Base-by-base conservation (phyloP, 1,140 invertebrate species). In the Apis florea region DNA sequence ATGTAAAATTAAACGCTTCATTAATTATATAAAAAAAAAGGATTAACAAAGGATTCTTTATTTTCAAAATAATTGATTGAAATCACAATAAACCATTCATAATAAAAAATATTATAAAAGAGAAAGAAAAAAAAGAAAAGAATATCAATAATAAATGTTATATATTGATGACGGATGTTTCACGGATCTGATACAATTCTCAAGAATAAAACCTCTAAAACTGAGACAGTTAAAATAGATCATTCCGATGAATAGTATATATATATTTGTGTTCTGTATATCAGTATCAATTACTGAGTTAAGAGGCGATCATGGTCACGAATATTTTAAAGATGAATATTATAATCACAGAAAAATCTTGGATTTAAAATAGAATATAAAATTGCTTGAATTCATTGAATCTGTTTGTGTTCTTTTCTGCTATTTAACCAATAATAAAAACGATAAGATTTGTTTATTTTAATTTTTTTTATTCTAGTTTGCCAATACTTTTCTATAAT, bases 261-360 rank as follows among this genome's bases (percentile, higher is more conserved):
- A 56, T 54, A 31, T 58, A 68, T 79, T 75, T 75, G 83, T 85
- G 79, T 49, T 77, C 77, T 79, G 76, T 77, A 71, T 83, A 61
- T 82, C 82, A 85, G 66, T 83, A 61, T 83, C 81, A 85, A 59
- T 87, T 82, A 85, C 82, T 73, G 76, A 70, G 73, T 75, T 79
- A 74, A 71, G 63, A 78, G 49, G 40, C 66, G 74, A 83, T 88
- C 82, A 88, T 71, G 63, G 73, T 85, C 80, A 78, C 49, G 73
- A 64, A 68, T 56, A 61, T 31, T 54, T 26, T 64, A 68, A 53
- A 54, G 21, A 63, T 54, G 77, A 79, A 79, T 82, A 56, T 76
- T 54, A 73, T 68, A 59, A 69, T 24, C 77, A 63, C 47, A 11
- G 49, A 72, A 47, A 17, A 72, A 72, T 73, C 72, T 81, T 79